Percentiles rank a stretch among this genome's conserved stretches.
These are phyloP conservation scores for Acleris emargana DNA, from an alignment of 2,888 invertebrate genomes.

Conservation along the genomic window DNA sequence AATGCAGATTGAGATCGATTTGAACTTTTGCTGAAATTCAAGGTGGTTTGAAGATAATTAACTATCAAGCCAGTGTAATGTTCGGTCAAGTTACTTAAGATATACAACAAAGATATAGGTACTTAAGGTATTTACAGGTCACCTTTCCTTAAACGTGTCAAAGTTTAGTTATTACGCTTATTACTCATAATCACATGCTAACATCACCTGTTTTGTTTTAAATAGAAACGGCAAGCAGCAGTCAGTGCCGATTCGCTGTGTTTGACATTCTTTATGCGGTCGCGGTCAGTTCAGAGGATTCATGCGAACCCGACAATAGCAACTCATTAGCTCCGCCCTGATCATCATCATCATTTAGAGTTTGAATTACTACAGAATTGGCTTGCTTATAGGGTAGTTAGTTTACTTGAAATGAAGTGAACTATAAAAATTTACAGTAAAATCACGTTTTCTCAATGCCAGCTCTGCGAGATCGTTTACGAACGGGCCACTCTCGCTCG, in stretches of 20 bases:
- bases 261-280: slow-evolving; percentile 27
- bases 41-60: no score
- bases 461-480: slow-evolving; percentile 51
- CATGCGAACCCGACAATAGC: slow-evolving; percentile 29
- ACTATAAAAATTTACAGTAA: slow-evolving; percentile 44
- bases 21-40: no score
- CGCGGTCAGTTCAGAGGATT: slow-evolving; percentile 20
- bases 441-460: slow-evolving; percentile 59
- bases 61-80: no score
- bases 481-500: slow-evolving; percentile 28
- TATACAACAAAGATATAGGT: neutral
- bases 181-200: slow-evolving; percentile 21
- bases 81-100: no score
- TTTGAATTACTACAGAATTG: slow-evolving; percentile 9
- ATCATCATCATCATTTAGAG: slow-evolving; percentile 8
- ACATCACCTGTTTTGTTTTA: slow-evolving; percentile 29
- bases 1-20: no score
- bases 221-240: slow-evolving; percentile 8
- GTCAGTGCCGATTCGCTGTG: slow-evolving; percentile 5
- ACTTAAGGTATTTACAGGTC: no score
- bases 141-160: no score
- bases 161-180: neutral
- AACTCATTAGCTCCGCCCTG: slow-evolving; percentile 10
- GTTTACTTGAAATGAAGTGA: slow-evolving; percentile 42
- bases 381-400: slow-evolving; percentile 3